Evolutionary conservation across 2,888 invertebrate species (phyloP), one percentile per base, ranked within the genome.

Genomic region (Endomychus coccineus): DNA sequence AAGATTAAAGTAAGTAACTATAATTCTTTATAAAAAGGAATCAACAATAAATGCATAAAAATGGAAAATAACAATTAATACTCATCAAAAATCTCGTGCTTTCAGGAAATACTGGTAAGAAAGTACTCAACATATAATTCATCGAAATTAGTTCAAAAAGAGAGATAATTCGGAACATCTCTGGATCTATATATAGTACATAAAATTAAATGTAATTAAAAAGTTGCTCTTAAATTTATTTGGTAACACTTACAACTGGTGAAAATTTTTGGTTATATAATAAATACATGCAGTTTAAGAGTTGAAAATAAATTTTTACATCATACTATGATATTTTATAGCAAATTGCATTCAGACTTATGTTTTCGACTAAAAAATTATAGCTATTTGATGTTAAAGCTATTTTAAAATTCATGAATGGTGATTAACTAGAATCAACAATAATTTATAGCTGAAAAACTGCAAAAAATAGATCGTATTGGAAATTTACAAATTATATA

Each of bases 211-310:
- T 25, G 27, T 10, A 25, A 10, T 9, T 7, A 25, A 25, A 25
- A 25, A 9, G 6, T 6, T 7, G 27, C 27, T 6, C 51, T 50
- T 54, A 54, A 44, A 52, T 48, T 54, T 58, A 56, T 61, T 59
- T 61, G 61, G 61, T 62, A 62, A 63, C 62, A 62, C 55, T 59
- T 56, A 59, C 46, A 54, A 61, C 58, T 59, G 59, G 59, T 59
- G 57, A 61, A 61, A 19, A 19, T 19, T 7, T 19, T 19, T 19
- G 56, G 21, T 19, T 19, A 49, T 46, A 49, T 50, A 52, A 52
- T 54, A 52, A 51, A 51, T n/a, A 19, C n/a, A n/a, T n/a, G n/a
- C 6, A 19, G 6, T n/a, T 6, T n/a, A 19, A 19, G 6, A 19
- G n/a, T 19, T n/a, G 21, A 19, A 6, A 19, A 19, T 19, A 7